phyloP scores from a whole-genome alignment of 2,888 invertebrate species.

The Oegoconia quadripuncta region DNA sequence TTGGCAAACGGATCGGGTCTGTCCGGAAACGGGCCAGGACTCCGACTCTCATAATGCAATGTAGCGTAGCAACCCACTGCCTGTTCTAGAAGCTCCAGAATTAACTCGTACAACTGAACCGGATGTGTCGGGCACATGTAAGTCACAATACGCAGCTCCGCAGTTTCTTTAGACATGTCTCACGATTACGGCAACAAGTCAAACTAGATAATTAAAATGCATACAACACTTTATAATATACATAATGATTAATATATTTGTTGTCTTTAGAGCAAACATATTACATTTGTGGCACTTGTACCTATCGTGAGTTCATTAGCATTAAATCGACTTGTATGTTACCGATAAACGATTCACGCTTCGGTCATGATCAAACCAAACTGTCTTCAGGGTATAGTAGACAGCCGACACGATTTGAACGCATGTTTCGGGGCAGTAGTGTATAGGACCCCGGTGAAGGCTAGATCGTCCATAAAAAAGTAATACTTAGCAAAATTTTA shows the following conservation, averaged over 20 bases:
- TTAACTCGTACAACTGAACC: slow-evolving; percentile 78
- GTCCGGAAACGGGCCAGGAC: slow-evolving; percentile 66
- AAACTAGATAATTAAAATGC: not conserved
- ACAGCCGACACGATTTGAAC: too few relatives aligned
- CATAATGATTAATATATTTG: too few relatives aligned
- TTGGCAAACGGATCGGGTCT: slow-evolving; percentile 76
- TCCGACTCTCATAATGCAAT: slow-evolving; percentile 80
- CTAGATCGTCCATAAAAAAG: too few relatives aligned
- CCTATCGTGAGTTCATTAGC: slow-evolving; percentile 3
- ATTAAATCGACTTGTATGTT: slow-evolving; percentile 18
- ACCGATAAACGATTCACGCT: slow-evolving; percentile 40
- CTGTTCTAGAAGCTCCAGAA: slow-evolving; percentile 76
- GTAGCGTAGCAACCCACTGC: slow-evolving; percentile 65
- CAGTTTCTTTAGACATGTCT: slow-evolving; percentile 49
- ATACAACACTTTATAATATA: too few relatives aligned
- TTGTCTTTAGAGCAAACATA: too few relatives aligned
- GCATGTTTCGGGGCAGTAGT: too few relatives aligned
- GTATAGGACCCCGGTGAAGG: too few relatives aligned
- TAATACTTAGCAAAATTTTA: too few relatives aligned
- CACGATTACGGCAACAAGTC: slow-evolving; percentile 3
- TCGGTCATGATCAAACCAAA: slow-evolving; percentile 40
- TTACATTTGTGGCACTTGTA: too few relatives aligned
- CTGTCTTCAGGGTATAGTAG: too few relatives aligned
- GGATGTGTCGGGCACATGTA: slow-evolving; percentile 82
- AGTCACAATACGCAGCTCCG: slow-evolving; percentile 75